Conservation (phyloP, 2,113 vertebrate genomes). For the Microcebus jonahi region DNA sequence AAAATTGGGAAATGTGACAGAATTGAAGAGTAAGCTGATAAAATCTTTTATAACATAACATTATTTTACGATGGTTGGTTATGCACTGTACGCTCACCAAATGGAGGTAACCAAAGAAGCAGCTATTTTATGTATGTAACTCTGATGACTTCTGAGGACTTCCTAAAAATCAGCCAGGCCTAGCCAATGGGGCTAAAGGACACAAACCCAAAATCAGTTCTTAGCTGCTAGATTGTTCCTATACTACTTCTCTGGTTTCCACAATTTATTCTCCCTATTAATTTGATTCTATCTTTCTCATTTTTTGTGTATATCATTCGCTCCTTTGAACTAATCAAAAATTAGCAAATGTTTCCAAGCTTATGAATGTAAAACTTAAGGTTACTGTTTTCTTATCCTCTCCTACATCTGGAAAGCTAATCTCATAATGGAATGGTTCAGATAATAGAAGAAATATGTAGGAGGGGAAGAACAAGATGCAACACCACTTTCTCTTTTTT, state of each 20-base stretch:
- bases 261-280: not conserved
- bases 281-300: not conserved
- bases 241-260: not conserved
- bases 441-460: constrained; percentile 21
- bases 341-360: constrained; percentile 36
- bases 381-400: not conserved
- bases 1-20: not conserved
- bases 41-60: not conserved
- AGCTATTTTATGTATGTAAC: not conserved
- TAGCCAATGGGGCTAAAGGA: not conserved
- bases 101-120: not conserved
- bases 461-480: not conserved
- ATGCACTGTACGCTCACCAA: not conserved
- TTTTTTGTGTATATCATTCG: not conserved
- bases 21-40: not conserved
- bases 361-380: not conserved
- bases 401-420: constrained; percentile 8
- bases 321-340: constrained; percentile 36
- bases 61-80: not conserved
- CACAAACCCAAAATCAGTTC: not conserved
- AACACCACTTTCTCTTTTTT: constrained; percentile 23
- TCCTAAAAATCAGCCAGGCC: not conserved
- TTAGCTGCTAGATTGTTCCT: not conserved
- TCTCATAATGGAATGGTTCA: constrained; percentile 6
- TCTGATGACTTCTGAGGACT: not conserved